These are phyloP conservation scores for Perodicticus potto DNA, from an alignment of 2,797 vertebrate species.

Conservation along the genomic window DNA sequence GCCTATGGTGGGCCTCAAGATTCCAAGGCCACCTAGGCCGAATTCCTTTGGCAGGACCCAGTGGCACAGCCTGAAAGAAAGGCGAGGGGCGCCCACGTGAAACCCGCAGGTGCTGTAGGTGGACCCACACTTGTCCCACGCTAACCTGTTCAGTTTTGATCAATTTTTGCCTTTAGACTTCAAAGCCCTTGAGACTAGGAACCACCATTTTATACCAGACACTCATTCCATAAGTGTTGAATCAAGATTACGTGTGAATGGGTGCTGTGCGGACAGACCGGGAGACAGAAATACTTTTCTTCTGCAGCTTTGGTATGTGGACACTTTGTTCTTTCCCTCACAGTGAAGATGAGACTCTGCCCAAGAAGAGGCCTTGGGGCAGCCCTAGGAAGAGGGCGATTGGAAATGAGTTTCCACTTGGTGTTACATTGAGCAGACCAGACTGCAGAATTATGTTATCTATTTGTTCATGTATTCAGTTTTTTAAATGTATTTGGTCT, in stretches of 20 bases:
- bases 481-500: not conserved
- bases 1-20: rapidly evolving
- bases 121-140: not conserved
- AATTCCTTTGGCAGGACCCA: not conserved
- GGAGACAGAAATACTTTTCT: not conserved
- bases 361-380: not conserved
- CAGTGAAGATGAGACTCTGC: not conserved
- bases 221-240: not conserved
- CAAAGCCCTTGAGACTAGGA: not conserved
- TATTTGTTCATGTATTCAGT: not conserved
- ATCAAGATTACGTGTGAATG: not conserved
- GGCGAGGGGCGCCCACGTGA: not conserved
- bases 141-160: not conserved
- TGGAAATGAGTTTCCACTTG: not conserved
- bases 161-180: not conserved
- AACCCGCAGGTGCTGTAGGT: not conserved
- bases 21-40: not conserved
- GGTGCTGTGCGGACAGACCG: not conserved
- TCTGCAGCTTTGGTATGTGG: not conserved
- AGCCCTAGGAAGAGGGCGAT: not conserved
- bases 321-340: not conserved
- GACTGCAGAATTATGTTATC: not conserved
- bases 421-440: not conserved
- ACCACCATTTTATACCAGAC: not conserved
- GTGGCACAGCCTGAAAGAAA: not conserved